Conservation (phyloP, 1,140 invertebrate genomes). For the Drosophila erecta region DNA sequence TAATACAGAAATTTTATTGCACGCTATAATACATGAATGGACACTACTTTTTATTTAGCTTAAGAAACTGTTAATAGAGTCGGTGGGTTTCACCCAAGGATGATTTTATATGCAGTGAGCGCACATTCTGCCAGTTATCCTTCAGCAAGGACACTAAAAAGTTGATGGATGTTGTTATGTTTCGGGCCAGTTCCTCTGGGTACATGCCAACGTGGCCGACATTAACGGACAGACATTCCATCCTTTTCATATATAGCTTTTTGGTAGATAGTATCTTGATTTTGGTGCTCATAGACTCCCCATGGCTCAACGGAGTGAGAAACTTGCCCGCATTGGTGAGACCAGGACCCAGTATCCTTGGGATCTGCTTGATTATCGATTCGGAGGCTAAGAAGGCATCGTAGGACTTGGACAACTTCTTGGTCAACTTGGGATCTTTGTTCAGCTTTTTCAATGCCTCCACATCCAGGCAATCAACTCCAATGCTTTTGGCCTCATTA, state of each 20-base stretch:
- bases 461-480: slow-evolving; percentile 5
- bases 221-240: slow-evolving; percentile 13
- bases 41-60: neutral
- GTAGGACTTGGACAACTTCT: slow-evolving; percentile 4
- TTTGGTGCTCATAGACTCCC: slow-evolving; percentile 14
- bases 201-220: slow-evolving; percentile 11
- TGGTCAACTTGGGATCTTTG: slow-evolving; percentile 6
- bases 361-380: slow-evolving; percentile 15
- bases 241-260: neutral
- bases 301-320: slow-evolving; percentile 2
- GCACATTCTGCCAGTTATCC: slow-evolving; percentile 16
- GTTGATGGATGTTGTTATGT: slow-evolving; percentile 10
- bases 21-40: neutral
- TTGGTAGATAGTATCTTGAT: slow-evolving; percentile 10
- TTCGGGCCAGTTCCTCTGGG: neutral
- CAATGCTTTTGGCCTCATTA: slow-evolving; percentile 6
- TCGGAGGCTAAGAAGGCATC: slow-evolving; percentile 13
- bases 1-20: neutral
- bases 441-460: neutral
- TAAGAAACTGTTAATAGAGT: slow-evolving; percentile 3
- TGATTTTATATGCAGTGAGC: slow-evolving; percentile 18
- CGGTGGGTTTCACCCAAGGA: neutral
- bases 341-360: neutral
- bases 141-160: slow-evolving; percentile 21
- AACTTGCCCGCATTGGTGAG: slow-evolving; percentile 20